phyloP scores from a whole-genome alignment of 2,797 vertebrate genomes.

The Trematomus bernacchii region DNA sequence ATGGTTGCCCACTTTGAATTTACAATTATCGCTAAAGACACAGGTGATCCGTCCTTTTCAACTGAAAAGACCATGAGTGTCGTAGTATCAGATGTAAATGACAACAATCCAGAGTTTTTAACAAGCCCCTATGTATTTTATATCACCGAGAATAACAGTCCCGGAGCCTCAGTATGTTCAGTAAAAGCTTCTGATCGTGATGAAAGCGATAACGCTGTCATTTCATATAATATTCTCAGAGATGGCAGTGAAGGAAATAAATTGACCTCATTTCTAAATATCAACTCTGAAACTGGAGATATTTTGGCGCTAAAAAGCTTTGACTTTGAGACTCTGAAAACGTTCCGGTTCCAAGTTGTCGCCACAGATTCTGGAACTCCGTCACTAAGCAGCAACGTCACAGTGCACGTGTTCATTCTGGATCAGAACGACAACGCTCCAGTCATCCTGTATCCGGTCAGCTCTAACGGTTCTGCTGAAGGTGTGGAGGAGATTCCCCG shows the following conservation, averaged over 20 bases:
- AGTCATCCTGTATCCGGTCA: constrained; percentile 39
- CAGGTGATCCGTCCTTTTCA: constrained; percentile 63
- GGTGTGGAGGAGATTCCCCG: too few species aligned
- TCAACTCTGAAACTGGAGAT: constrained; percentile 45
- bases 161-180: constrained; percentile 61
- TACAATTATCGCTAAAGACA: constrained; percentile 66
- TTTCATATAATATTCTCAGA: constrained; percentile 54
- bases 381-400: constrained; percentile 67
- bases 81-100: constrained; percentile 69
- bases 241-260: constrained; percentile 13
- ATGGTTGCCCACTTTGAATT: constrained; percentile 47
- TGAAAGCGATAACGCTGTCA: constrained; percentile 29
- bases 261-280: constrained; percentile 41
- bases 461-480: too few species aligned
- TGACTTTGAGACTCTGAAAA: constrained; percentile 39
- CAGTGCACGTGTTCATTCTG: constrained; percentile 71
- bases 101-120: too few species aligned
- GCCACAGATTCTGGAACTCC: constrained; percentile 56
- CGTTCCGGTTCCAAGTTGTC: constrained; percentile 46
- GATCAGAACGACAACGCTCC: constrained; percentile 34
- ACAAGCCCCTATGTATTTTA: too few species aligned
- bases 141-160: too few species aligned
- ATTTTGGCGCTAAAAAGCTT: constrained; percentile 17
- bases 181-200: constrained; percentile 46
- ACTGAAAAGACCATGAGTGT: constrained; percentile 67